Percentiles rank a stretch among this genome's conserved stretches.
These are phyloP conservation scores for Lepidocyrtoides sp. DNA, from an alignment of 2,888 invertebrate species.

Conservation along the genomic window DNA sequence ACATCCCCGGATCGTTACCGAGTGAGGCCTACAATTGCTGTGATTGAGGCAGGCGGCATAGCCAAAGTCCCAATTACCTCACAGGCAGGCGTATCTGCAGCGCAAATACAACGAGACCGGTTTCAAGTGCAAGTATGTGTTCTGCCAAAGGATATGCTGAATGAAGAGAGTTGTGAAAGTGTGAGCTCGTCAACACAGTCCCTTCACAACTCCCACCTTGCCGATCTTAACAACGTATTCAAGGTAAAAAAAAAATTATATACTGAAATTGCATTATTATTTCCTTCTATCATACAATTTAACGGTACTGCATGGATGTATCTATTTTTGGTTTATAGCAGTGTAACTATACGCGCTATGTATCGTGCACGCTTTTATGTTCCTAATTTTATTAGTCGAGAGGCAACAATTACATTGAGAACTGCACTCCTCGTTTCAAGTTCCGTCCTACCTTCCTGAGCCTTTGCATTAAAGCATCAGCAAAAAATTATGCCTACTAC, in stretches of 20 bases:
- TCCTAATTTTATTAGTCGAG: constrained; percentile 68
- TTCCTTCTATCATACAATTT: not conserved
- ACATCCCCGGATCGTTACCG: constrained; percentile 98
- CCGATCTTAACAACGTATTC: constrained; percentile 77
- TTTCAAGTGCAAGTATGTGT: constrained; percentile 90
- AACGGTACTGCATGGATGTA: not conserved
- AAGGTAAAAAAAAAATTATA: constrained; percentile 58
- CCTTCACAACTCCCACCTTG: constrained; percentile 69
- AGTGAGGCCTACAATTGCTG: constrained; percentile 95
- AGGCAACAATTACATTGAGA: constrained; percentile 44
- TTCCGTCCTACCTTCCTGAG: not conserved
- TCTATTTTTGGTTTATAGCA: too few species aligned
- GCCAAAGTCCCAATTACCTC: constrained; percentile 91
- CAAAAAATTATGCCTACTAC: constrained; percentile 1
- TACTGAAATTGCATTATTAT: not conserved
- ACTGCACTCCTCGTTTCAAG: constrained; percentile 2
- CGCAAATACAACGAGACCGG: constrained; percentile 92
- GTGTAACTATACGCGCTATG: not conserved
- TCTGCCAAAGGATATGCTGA: constrained; percentile 79
- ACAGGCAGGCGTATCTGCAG: constrained; percentile 89
- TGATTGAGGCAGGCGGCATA: constrained; percentile 90
- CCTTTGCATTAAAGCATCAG: not conserved
- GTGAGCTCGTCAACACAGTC: constrained; percentile 69
- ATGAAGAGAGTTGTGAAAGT: constrained; percentile 68
- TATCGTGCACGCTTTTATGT: constrained; percentile 36